A percentile compares a stretch with the other conserved stretches of the same genome.
phyloP scores from a whole-genome alignment of 2,113 vertebrate genomes.

The Myotis brandtii region DNA sequence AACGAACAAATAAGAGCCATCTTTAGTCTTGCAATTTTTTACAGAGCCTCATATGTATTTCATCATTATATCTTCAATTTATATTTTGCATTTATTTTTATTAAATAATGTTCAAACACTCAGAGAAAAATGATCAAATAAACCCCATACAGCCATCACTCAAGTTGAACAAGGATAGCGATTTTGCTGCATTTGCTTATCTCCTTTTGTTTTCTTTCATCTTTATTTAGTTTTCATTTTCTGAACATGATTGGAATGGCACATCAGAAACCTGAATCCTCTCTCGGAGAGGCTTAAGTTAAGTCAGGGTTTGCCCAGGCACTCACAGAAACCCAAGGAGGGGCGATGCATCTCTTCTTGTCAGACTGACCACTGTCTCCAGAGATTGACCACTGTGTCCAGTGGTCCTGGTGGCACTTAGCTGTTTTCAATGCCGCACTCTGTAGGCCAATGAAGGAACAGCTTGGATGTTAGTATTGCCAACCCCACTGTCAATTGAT shows the following conservation, averaged over 20 bases:
- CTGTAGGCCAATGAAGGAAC: not conserved
- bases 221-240: not conserved
- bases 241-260: not conserved
- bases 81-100: slow-evolving; percentile 8
- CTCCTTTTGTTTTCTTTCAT: not conserved
- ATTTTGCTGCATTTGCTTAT: not conserved
- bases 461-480: not conserved
- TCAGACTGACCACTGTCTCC: not conserved
- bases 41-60: not conserved
- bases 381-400: not conserved
- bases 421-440: not conserved
- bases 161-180: not conserved
- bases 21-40: not conserved
- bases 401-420: not conserved
- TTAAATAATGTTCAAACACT: not conserved
- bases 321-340: not conserved
- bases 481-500: not conserved
- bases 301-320: not conserved
- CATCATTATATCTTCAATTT: slow-evolving; percentile 1
- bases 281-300: not conserved
- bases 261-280: not conserved
- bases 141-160: not conserved
- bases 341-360: accelerated
- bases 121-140: not conserved
- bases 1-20: not conserved